phyloP scores from a whole-genome alignment of 2,888 invertebrate genomes.

The Drosophila sordidapex region DNA sequence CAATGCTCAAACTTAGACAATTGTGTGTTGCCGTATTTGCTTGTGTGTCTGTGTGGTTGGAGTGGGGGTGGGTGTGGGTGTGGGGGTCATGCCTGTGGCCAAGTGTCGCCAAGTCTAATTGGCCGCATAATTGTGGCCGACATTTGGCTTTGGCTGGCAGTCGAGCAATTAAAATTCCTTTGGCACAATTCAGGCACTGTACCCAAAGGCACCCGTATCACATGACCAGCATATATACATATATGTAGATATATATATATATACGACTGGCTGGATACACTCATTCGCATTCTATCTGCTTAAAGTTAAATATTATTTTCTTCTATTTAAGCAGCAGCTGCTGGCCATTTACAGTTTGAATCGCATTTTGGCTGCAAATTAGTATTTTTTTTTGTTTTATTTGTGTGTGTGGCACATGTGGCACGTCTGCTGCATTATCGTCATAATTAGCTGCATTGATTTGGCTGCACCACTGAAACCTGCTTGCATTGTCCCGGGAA shows the following conservation, averaged over 20 bases:
- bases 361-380: not conserved
- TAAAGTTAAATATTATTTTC: not conserved
- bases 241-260: not conserved
- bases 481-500: constrained; percentile 17
- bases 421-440: constrained; percentile 23
- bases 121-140: constrained; percentile 52
- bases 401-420: constrained; percentile 10
- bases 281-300: constrained; percentile 1
- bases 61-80: not conserved
- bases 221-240: not conserved
- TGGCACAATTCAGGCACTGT: constrained; percentile 22
- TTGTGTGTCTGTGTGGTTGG: constrained; percentile 12
- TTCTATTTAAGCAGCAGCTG: constrained; percentile 9
- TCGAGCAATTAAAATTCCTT: constrained; percentile 64
- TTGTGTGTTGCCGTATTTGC: not conserved
- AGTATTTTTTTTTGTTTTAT: not conserved
- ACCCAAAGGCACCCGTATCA: constrained; percentile 14
- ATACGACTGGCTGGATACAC: constrained; percentile 11
- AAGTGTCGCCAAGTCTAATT: constrained; percentile 55
- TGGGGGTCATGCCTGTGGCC: constrained; percentile 32
- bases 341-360: not conserved
- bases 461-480: constrained; percentile 15
- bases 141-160: constrained; percentile 22
- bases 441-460: constrained; percentile 35
- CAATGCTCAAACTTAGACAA: constrained; percentile 2